phyloP scores from a whole-genome alignment of 2,113 vertebrate genomes.

The Muntiacus muntjak region DNA sequence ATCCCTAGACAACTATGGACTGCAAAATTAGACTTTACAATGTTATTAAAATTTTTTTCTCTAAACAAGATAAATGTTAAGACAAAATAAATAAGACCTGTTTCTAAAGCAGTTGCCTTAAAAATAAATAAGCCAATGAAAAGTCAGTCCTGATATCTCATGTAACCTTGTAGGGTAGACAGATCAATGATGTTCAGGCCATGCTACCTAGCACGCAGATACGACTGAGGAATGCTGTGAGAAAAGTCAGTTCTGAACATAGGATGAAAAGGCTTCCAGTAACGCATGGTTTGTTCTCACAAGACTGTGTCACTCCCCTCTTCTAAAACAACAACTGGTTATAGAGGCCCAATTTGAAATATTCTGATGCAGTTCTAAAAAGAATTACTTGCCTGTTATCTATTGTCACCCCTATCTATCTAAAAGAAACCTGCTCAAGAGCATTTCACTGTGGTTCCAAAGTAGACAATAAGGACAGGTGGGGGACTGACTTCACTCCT shows the following conservation, averaged over 20 bases:
- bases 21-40: background rate
- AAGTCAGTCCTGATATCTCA: background rate
- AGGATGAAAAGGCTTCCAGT: background rate
- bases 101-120: background rate
- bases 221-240: background rate
- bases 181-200: background rate
- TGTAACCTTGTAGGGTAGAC: background rate
- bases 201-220: accelerated
- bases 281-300: background rate
- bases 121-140: background rate
- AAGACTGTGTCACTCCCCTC: background rate
- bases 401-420: background rate
- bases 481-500: background rate
- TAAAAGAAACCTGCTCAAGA: background rate
- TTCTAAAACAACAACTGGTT: background rate
- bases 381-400: background rate
- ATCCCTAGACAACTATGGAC: background rate
- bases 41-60: background rate
- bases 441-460: background rate
- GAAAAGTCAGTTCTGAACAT: background rate
- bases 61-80: background rate
- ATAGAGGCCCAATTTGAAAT: background rate
- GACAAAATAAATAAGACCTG: background rate
- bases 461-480: background rate
- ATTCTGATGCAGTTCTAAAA: background rate